Evolutionary conservation across 1,140 invertebrate genomes (phyloP), one percentile per base, ranked within the genome.

Genomic region (Catajapyx aquilonaris): DNA sequence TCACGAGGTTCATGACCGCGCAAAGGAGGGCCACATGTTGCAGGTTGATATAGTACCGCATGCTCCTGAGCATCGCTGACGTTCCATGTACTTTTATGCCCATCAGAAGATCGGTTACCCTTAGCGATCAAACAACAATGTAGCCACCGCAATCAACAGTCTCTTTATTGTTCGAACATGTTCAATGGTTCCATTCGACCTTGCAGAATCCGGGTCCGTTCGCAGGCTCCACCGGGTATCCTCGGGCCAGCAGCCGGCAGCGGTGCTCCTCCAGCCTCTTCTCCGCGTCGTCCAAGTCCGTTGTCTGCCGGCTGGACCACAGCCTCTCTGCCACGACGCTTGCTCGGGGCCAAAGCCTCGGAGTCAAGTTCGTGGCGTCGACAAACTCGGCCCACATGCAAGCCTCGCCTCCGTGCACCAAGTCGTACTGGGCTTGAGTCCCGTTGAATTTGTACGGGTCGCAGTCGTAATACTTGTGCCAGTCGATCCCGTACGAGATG

Each of bases 121-220:
- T n/a, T n/a, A n/a, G n/a, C n/a, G n/a, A n/a, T n/a, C n/a, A n/a
- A n/a, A n/a, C n/a, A n/a, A n/a, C n/a, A n/a, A n/a, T n/a, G n/a
- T n/a, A n/a, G n/a, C n/a, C n/a, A n/a, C n/a, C n/a, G n/a, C n/a
- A n/a, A n/a, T n/a, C n/a, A n/a, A n/a, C n/a, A n/a, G n/a, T n/a
- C n/a, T n/a, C n/a, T n/a, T n/a, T n/a, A n/a, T n/a, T n/a, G n/a
- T n/a, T n/a, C n/a, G n/a, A n/a, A n/a, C n/a, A n/a, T n/a, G n/a
- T n/a, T n/a, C n/a, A n/a, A n/a, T n/a, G n/a, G n/a, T n/a, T n/a
- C n/a, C n/a, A n/a, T n/a, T n/a, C n/a, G n/a, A n/a, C n/a, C n/a
- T n/a, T n/a, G 47, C 75, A 79, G 48, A 65, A 68, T 15, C 72
- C 71, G 11, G 73, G 62, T 5, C 69, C 72, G 44, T 64, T 73